Conservation (phyloP, 2,797 vertebrate genomes). For the Semotilus atromaculatus region DNA sequence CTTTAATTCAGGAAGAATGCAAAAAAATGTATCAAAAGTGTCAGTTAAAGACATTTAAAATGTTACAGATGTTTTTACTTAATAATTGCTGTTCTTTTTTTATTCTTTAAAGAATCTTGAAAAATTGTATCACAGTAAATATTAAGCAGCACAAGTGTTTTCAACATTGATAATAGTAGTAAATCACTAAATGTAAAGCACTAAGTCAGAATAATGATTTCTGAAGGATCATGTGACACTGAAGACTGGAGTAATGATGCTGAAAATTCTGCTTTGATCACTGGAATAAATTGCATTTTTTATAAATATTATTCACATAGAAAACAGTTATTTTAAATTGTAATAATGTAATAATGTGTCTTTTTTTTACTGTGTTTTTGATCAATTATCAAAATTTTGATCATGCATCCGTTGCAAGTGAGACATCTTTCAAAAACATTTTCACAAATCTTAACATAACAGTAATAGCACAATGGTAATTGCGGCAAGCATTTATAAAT, state of each 20-base stretch:
- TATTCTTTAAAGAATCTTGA: background rate
- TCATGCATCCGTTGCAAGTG: background rate
- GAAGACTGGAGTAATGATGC: background rate
- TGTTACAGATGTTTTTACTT: no score
- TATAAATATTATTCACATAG: background rate
- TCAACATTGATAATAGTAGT: background rate
- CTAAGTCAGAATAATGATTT: background rate
- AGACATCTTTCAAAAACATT: background rate
- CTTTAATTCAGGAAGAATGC: background rate
- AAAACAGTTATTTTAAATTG: background rate
- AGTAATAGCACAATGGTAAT: background rate
- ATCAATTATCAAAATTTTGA: no score
- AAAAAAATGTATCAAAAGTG: background rate
- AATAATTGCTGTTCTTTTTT: background rate
- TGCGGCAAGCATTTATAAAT: background rate
- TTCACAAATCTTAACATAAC: background rate
- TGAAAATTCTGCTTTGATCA: background rate
- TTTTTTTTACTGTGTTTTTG: background rate
- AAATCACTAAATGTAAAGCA: background rate
- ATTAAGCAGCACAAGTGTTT: background rate
- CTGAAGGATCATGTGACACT: background rate
- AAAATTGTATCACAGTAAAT: background rate
- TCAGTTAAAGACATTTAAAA: background rate
- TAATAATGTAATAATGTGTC: background rate
- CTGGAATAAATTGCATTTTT: background rate